Conservation (phyloP, 1,140 invertebrate species). For the Palaemon carinicauda region DNA sequence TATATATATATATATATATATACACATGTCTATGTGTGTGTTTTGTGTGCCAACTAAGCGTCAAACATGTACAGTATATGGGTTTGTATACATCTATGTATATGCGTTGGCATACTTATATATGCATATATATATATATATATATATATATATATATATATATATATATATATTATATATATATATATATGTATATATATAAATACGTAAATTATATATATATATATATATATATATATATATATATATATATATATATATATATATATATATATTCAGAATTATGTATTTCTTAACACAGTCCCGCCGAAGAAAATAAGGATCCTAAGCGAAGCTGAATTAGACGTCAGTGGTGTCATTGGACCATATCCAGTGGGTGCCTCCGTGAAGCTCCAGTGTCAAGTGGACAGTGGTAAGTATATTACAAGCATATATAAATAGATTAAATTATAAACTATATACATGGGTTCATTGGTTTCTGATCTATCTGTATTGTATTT, state of each 20-base stretch:
- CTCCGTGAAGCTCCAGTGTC: constrained; percentile 25
- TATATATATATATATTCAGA: neutral
- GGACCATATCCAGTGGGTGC: constrained; percentile 16
- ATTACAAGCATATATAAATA: no score
- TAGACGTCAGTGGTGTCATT: constrained; percentile 32
- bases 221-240: neutral
- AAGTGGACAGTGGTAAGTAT: constrained; percentile 14
- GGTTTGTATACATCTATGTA: neutral
- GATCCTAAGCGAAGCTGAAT: constrained; percentile 9
- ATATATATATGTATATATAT: neutral
- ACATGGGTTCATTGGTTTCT: no score
- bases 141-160: neutral
- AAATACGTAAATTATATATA: neutral
- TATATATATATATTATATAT: neutral
- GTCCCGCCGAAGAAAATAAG: constrained; percentile 18
- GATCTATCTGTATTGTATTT: no score
- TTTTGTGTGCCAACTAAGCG: no score
- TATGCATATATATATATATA: neutral
- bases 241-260: neutral
- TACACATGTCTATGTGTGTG: no score
- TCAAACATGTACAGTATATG: no score
- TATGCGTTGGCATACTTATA: no score
- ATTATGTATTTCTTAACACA: neutral
- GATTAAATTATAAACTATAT: no score
- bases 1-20: no score